These are phyloP conservation scores for Limnodromus scolopaceus DNA, from an alignment of 2,797 vertebrate species.

Conservation along the genomic window DNA sequence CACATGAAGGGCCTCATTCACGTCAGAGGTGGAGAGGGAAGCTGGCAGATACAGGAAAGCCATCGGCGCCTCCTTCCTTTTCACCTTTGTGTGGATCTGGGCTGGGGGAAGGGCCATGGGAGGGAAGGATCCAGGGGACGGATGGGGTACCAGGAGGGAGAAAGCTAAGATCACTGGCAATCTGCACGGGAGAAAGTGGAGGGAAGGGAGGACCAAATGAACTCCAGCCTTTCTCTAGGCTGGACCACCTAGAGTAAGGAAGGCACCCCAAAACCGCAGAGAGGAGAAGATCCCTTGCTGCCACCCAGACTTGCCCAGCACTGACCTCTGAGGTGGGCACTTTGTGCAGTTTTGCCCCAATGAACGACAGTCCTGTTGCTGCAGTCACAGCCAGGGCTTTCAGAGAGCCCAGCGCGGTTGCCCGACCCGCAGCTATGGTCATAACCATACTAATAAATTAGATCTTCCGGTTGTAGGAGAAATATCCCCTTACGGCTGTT, in stretches of 20 bases:
- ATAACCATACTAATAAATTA: neutral
- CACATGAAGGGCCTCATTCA: constrained; percentile 75
- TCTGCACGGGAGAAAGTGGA: neutral
- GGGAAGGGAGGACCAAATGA: neutral
- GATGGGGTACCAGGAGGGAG: neutral
- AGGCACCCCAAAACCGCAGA: neutral
- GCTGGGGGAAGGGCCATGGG: neutral
- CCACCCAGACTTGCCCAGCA: neutral
- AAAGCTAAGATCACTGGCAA: neutral
- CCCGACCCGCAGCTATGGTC: neutral
- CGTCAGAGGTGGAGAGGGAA: constrained; percentile 61
- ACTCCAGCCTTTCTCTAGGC: neutral
- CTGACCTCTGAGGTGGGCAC: neutral
- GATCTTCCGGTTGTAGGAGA: neutral
- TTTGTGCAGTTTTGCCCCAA: neutral
- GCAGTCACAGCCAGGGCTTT: neutral
- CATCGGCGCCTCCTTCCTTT: constrained; percentile 51
- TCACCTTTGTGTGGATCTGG: constrained; percentile 56
- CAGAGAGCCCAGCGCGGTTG: neutral
- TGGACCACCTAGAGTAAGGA: neutral
- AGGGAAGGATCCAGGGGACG: neutral
- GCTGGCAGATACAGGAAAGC: constrained; percentile 64
- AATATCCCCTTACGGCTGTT: neutral
- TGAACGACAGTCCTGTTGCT: accelerated
- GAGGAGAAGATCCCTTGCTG: neutral